phyloP scores from a whole-genome alignment of 2,797 vertebrate genomes.

The Atherinosoma microstoma region DNA sequence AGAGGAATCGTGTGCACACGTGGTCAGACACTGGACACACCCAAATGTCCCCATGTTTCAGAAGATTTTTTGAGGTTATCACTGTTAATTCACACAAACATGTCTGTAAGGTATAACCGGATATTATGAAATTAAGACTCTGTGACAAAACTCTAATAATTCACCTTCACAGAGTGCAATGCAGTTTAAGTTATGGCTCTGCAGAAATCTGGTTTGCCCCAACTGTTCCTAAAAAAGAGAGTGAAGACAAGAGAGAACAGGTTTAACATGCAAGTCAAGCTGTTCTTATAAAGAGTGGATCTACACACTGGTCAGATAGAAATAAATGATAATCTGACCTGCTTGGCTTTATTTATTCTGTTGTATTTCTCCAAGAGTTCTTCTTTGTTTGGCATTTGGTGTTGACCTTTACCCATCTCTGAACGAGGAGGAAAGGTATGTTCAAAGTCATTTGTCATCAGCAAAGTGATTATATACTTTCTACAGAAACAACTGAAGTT shows the following conservation, averaged over 20 bases:
- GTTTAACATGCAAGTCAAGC: background rate
- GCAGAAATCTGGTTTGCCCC: slow-evolving; percentile 90
- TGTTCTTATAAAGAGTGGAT: background rate
- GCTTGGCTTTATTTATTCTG: slow-evolving; percentile 89
- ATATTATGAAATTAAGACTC: background rate
- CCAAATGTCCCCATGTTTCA: slow-evolving; percentile 96
- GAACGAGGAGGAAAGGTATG: slow-evolving; percentile 19
- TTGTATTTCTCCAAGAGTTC: slow-evolving; percentile 92
- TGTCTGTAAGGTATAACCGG: background rate
- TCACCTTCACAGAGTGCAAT: slow-evolving; percentile 97
- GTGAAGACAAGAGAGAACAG: background rate
- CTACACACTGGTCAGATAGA: background rate
- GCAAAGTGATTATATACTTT: background rate
- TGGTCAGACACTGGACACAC: slow-evolving; percentile 93
- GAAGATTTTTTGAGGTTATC: slow-evolving; percentile 94
- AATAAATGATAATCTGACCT: slow-evolving; percentile 79
- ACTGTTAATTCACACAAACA: slow-evolving; percentile 78
- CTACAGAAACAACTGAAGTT: background rate
- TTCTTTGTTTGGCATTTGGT: slow-evolving; percentile 92
- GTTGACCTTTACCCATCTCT: slow-evolving; percentile 98
- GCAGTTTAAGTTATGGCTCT: slow-evolving; percentile 95
- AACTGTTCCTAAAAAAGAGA: slow-evolving; percentile 82
- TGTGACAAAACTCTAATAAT: background rate
- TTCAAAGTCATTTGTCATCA: background rate
- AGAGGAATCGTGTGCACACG: slow-evolving; percentile 96